Evolutionary conservation across 2,113 vertebrate genomes (phyloP).

Genomic region (Sclerurus mexicanus): DNA sequence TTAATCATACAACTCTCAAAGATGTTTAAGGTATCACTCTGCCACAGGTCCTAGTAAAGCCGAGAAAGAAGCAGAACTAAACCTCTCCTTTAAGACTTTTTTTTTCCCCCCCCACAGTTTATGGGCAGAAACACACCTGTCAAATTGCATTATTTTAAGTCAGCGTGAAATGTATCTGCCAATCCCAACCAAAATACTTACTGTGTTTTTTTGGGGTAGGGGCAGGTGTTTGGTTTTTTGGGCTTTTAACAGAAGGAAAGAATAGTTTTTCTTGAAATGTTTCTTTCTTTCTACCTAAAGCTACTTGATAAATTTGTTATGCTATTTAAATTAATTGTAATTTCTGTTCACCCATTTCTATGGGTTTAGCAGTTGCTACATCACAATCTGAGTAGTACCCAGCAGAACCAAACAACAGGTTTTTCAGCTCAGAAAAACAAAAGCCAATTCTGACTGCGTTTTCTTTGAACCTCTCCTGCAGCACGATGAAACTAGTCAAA

Average conservation of each 20-base stretch:
- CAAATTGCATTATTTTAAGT: not conserved
- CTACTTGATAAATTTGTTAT: not conserved
- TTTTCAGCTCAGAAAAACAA: not conserved
- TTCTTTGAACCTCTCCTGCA: not conserved
- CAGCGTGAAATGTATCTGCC: not conserved
- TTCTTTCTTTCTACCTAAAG: not conserved
- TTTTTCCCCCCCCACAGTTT: not conserved
- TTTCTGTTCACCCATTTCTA: not conserved
- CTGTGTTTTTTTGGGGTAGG: fast-evolving
- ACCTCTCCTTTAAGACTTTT: not conserved
- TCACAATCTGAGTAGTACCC: not conserved
- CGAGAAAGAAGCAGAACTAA: not conserved
- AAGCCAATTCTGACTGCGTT: not conserved
- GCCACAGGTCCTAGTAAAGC: not conserved
- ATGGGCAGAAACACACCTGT: not conserved
- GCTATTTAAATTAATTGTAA: not conserved
- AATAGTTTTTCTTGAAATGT: not conserved
- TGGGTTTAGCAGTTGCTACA: not conserved
- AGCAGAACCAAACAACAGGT: not conserved
- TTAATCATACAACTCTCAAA: not conserved
- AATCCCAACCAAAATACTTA: not conserved
- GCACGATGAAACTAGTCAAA: not conserved
- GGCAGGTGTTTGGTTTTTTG: not conserved
- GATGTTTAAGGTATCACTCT: not conserved
- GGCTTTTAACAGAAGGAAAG: not conserved